Conservation (phyloP, 2,797 vertebrate genomes). For the Taeniopygia guttata region DNA sequence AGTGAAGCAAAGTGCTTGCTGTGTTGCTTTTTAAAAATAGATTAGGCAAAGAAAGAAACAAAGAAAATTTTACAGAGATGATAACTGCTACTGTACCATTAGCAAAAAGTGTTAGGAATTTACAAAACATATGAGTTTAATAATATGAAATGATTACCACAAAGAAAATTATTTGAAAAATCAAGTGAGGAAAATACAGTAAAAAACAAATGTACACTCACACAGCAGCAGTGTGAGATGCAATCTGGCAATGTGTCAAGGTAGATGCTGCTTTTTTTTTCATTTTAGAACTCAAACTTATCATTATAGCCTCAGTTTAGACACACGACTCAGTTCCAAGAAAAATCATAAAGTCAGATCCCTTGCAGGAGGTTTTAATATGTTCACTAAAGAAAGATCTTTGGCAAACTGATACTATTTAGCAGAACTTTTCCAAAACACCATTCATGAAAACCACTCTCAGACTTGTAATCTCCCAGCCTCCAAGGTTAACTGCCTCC, state of each 20-base stretch:
- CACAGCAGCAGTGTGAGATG: not conserved
- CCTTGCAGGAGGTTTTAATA: not conserved
- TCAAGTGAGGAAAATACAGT: not conserved
- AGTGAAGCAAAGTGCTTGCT: not conserved
- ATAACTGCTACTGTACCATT: not conserved
- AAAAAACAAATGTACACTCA: not conserved
- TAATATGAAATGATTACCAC: accelerated
- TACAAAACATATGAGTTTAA: not conserved
- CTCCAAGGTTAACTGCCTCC: not conserved
- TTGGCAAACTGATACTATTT: not conserved
- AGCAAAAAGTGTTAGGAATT: not conserved
- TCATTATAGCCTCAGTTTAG: not conserved
- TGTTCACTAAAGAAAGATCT: not conserved
- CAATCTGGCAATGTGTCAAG: not conserved
- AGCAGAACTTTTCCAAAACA: not conserved
- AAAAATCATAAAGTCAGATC: not conserved
- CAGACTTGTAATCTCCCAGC: not conserved
- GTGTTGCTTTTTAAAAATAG: not conserved
- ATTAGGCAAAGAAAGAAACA: not conserved
- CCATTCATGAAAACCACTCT: not conserved
- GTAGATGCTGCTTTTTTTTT: not conserved
- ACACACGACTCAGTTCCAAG: not conserved
- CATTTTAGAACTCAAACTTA: not conserved
- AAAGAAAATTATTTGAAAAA: not conserved
- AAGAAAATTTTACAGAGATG: not conserved